These are phyloP conservation scores for Mythimna loreyi DNA, from an alignment of 2,888 invertebrate species.

Conservation along the genomic window DNA sequence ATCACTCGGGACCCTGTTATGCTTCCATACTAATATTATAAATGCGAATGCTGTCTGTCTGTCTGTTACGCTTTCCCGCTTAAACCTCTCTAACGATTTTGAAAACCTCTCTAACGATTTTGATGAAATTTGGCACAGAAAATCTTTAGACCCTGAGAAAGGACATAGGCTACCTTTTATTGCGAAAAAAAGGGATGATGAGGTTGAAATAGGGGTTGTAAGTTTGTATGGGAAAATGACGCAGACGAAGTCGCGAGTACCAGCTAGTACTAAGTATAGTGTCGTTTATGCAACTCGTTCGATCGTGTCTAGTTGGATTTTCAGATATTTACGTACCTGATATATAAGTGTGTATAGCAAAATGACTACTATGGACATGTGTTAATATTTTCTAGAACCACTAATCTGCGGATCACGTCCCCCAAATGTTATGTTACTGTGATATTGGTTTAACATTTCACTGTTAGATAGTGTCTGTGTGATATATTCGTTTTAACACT, in stretches of 20 bases:
- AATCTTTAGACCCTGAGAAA: too few species aligned
- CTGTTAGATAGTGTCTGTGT: constrained; percentile 4
- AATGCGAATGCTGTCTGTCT: too few species aligned
- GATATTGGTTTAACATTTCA: constrained; percentile 31
- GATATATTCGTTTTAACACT: constrained; percentile 13
- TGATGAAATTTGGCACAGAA: too few species aligned
- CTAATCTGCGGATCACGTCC: constrained; percentile 29
- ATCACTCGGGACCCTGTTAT: neutral
- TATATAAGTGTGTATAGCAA: constrained; percentile 22
- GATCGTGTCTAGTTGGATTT: constrained; percentile 17
- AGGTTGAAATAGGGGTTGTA: too few species aligned
- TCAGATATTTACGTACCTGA: neutral
- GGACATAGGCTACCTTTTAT: too few species aligned
- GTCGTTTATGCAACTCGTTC: constrained; percentile 2
- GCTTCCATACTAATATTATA: too few species aligned
- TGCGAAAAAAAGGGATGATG: too few species aligned
- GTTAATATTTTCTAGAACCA: constrained; percentile 27
- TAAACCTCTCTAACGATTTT: too few species aligned
- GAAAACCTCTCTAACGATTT: too few species aligned
- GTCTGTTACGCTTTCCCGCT: too few species aligned
- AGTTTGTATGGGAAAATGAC: too few species aligned
- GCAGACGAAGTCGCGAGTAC: too few species aligned
- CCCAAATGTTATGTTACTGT: constrained; percentile 6
- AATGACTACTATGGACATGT: constrained; percentile 4
- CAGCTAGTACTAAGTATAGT: constrained; percentile 4